These are phyloP conservation scores for Caenorhabditis elegans DNA, from an alignment of 1,140 invertebrate species.

Conservation along the genomic window WBcel235 BX284605.5:11971501-11972000, in stretches of 20 bases:
- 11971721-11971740: background rate
- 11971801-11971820: background rate
- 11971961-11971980: background rate
- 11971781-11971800: conserved; percentile 18
- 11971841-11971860: background rate
- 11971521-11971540: too few relatives aligned
- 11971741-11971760: background rate
- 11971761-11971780: background rate
- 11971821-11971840: background rate
- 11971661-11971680: too few relatives aligned
- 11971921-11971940: background rate
- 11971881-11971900: background rate
- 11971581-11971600: too few relatives aligned
- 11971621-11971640: too few relatives aligned
- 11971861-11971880: conserved; percentile 9
- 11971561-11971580: too few relatives aligned
- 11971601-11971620: too few relatives aligned
- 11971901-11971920: background rate
- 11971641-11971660: too few relatives aligned
- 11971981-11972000: background rate
- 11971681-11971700: too few relatives aligned
- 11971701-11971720: background rate
- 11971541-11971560: too few relatives aligned
- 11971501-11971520: too few relatives aligned
- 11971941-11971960: background rate